Conservation (phyloP, 2,797 vertebrate species). For the Aphelocoma californica region DNA sequence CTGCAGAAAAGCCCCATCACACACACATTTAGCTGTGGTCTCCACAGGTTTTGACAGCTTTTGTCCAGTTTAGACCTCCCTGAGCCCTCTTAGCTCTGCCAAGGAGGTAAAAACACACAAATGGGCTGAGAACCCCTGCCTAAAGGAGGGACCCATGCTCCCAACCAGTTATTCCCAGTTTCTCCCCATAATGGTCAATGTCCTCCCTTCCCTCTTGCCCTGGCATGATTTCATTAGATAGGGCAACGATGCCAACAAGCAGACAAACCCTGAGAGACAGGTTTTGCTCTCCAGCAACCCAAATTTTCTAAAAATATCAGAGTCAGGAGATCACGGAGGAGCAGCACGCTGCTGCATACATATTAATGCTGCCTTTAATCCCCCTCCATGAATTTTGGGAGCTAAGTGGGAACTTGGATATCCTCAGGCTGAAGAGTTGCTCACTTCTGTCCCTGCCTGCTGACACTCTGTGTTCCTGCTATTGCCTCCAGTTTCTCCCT, state of each 20-base stretch:
- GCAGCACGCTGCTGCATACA: neutral
- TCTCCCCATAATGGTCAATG: rapidly evolving
- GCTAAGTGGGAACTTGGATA: conserved; percentile 33
- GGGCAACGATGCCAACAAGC: neutral
- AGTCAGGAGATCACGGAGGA: neutral
- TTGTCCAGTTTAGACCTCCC: neutral
- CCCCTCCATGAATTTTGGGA: neutral
- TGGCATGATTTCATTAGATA: rapidly evolving
- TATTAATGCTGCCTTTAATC: conserved; percentile 14
- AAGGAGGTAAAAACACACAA: neutral
- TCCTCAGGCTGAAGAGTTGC: neutral
- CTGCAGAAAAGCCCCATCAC: neutral
- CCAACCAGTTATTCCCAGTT: neutral
- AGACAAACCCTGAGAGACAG: neutral
- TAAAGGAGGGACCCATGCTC: neutral
- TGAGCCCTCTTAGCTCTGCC: neutral
- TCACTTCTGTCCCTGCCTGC: neutral
- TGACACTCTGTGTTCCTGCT: neutral
- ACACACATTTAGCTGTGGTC: neutral
- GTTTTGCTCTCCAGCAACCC: neutral
- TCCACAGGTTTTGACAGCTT: neutral
- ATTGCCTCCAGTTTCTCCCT: rapidly evolving
- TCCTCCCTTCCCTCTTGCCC: neutral
- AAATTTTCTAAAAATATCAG: neutral
- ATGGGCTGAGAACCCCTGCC: neutral